A percentile compares a stretch with the other conserved stretches of the same genome.
Conservation (phyloP, 1,140 invertebrate genomes). For the Zaprionus nigranus region DNA sequence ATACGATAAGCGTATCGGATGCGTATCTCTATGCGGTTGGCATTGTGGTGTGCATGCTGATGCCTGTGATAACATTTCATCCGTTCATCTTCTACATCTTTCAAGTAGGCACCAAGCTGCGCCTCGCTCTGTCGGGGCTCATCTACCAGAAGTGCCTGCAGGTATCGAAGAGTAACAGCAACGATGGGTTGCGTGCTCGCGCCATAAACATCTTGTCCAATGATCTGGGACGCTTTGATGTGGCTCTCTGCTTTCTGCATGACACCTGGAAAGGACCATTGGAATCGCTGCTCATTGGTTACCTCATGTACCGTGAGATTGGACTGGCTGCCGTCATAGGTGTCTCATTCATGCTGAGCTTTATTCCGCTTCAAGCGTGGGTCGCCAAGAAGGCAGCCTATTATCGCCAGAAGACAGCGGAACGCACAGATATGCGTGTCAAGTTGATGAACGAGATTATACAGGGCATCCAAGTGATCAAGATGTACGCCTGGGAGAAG, state of each 20-base stretch:
- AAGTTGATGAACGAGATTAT: constrained; percentile 94
- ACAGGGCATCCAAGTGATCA: constrained; percentile 91
- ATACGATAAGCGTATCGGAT: constrained; percentile 84
- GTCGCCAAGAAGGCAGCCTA: constrained; percentile 89
- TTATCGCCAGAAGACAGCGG: constrained; percentile 85
- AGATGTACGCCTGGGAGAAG: constrained; percentile 96
- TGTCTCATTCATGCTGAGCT: constrained; percentile 90
- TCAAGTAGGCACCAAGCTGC: constrained; percentile 90
- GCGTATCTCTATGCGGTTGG: constrained; percentile 90
- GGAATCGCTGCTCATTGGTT: constrained; percentile 90
- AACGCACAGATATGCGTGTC: constrained; percentile 92
- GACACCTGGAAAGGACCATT: constrained; percentile 91
- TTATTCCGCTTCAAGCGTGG: constrained; percentile 93
- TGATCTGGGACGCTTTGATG: constrained; percentile 90
- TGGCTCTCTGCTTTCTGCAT: constrained; percentile 87
- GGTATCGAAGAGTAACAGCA: constrained; percentile 88
- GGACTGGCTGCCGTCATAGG: constrained; percentile 91
- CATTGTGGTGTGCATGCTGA: constrained; percentile 88
- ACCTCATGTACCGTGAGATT: constrained; percentile 91
- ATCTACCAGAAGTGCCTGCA: constrained; percentile 92
- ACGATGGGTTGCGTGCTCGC: constrained; percentile 92
- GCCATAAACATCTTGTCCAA: constrained; percentile 95
- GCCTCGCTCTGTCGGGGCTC: constrained; percentile 91
- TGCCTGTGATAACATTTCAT: constrained; percentile 90
- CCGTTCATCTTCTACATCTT: constrained; percentile 91